Evolutionary conservation across 2,113 vertebrate genomes (phyloP), one percentile per base, ranked within the genome.

Genomic region (Symphodus melops): DNA sequence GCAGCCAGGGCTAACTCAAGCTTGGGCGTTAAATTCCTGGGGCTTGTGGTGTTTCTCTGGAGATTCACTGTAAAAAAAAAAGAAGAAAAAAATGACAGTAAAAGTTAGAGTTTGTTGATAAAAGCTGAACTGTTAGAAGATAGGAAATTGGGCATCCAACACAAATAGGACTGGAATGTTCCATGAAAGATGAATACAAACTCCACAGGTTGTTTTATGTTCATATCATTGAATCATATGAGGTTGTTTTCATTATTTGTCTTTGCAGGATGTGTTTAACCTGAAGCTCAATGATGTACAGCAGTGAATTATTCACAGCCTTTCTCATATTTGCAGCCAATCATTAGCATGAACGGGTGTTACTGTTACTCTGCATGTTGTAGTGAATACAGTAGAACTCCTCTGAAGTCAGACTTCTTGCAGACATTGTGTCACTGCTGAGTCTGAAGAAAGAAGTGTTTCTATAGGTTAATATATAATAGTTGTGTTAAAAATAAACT

Each of bases 21-120:
- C 39, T 3, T 28, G 4, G 41, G 25, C 69, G 54, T 72, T 78
- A 77, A 16, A 72, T 63, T 73, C 68, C 54, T 39, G 3, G 1
- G 52, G 25, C 10, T 56, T 1, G 53, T 68, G 44, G 25, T 19
- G 21, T 64, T 67, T 72, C 33, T 69, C 33, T 68, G 44, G 16
- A 59, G 9, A 6, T 19, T n/a, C 3, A 63, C 37, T 41, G 12
- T 16, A 23, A 16, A 52, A 23, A 75, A 20, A 41, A n/a, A n/a
- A n/a, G n/a, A n/a, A n/a, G n/a, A n/a, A n/a, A n/a, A n/a, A n/a
- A n/a, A n/a, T n/a, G 10, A 9, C 9, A 23, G 9, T 11, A 41
- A 3, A 44, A 41, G 10, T 44, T 17, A 44, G 42, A 14, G 42
- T 48, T 48, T 48, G 46, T 48, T 16, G 28, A 17, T 17, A 1